A percentile compares a stretch with the other conserved stretches of the same genome.
Conservation (phyloP, 2,113 vertebrate species). For the Tachycineta bicolor region DNA sequence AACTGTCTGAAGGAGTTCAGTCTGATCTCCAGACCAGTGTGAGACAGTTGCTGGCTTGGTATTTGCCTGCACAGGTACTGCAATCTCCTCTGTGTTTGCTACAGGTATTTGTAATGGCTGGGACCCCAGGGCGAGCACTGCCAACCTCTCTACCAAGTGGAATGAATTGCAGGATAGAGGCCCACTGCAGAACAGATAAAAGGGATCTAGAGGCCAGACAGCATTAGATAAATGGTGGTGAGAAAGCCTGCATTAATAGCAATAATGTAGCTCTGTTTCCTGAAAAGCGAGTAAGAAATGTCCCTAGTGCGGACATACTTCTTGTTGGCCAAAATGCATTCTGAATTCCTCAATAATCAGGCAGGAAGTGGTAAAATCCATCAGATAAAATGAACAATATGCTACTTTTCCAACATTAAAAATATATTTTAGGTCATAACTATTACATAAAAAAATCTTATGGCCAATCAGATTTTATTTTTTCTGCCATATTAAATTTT, state of each 20-base stretch:
- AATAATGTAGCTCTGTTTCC: background rate
- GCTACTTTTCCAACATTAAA: conserved; percentile 19
- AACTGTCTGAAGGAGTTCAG: background rate
- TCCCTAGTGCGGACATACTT: background rate
- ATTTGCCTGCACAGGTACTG: background rate
- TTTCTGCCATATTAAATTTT: background rate
- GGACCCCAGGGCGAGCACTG: rapidly evolving
- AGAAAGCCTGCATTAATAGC: background rate
- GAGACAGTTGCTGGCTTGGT: background rate
- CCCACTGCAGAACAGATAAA: background rate
- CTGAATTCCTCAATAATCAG: conserved; percentile 35
- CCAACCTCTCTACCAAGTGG: background rate
- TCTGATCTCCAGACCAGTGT: background rate
- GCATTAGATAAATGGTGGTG: conserved; percentile 4
- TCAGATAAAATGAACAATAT: background rate
- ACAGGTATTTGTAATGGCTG: background rate
- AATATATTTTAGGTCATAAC: background rate
- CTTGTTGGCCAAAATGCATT: background rate
- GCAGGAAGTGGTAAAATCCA: conserved; percentile 43
- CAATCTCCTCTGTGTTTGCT: background rate
- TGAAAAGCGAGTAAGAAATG: conserved; percentile 23
- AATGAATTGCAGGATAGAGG: background rate
- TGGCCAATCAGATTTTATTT: background rate
- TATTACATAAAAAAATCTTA: background rate
- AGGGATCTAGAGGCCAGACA: background rate